A percentile compares a stretch with the other conserved stretches of the same genome.
These are phyloP conservation scores for Gonatopus flavifemur DNA, from an alignment of 1,140 invertebrate genomes.

Conservation along the genomic window DNA sequence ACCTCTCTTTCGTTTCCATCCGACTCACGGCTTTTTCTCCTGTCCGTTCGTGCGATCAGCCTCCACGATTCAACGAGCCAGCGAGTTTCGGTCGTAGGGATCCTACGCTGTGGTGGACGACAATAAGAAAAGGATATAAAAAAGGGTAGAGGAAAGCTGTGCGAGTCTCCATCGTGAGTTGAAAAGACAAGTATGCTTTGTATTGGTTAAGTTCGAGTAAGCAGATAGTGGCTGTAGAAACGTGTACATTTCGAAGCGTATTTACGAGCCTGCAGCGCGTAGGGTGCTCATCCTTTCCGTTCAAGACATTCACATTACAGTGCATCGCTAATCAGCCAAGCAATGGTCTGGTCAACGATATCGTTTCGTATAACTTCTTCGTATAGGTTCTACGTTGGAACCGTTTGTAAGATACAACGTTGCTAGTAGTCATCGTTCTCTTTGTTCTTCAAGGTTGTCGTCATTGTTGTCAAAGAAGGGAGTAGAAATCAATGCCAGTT, in stretches of 20 bases:
- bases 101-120: constrained; percentile 8
- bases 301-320: constrained; percentile 14
- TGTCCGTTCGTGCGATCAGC: constrained; percentile 10
- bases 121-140: background rate
- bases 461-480: constrained; percentile 4
- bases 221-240: background rate
- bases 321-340: constrained; percentile 37
- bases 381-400: constrained; percentile 8
- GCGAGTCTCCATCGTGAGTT: background rate
- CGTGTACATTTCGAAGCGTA: constrained; percentile 16
- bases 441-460: background rate
- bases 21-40: no score
- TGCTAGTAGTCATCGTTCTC: constrained; percentile 3
- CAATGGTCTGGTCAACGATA: constrained; percentile 18
- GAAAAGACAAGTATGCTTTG: constrained; percentile 12
- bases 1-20: no score
- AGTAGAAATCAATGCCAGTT: background rate
- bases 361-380: constrained; percentile 20
- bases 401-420: no score
- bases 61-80: constrained; percentile 19
- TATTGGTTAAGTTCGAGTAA: background rate
- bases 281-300: constrained; percentile 2
- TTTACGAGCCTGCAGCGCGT: constrained; percentile 21
- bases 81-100: constrained; percentile 15
- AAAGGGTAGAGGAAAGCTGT: constrained; percentile 12